A percentile compares a stretch with the other conserved stretches of the same genome.
phyloP scores from a whole-genome alignment of 2,888 invertebrate genomes.

The Ophraella communa region DNA sequence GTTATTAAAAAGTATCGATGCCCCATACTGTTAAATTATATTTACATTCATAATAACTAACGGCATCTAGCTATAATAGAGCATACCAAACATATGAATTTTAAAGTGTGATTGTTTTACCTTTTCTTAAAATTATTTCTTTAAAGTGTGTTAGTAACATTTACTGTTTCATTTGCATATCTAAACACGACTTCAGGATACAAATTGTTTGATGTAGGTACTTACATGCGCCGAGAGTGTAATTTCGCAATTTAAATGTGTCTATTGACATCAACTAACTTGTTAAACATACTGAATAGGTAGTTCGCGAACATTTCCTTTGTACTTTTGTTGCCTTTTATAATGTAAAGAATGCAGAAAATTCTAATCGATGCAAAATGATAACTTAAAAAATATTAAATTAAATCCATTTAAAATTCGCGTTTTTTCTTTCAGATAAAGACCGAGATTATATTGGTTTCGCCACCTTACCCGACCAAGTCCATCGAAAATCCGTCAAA shows the following conservation, averaged over 20 bases:
- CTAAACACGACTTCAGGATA: constrained; percentile 1
- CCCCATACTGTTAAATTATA: too few species aligned
- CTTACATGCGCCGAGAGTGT: not conserved
- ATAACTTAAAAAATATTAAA: too few species aligned
- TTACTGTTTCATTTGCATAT: not conserved
- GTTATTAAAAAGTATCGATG: too few species aligned
- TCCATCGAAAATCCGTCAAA: constrained; percentile 95
- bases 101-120: not conserved
- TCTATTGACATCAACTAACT: not conserved
- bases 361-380: too few species aligned
- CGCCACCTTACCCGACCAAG: constrained; percentile 94
- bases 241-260: constrained; percentile 6
- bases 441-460: constrained; percentile 91
- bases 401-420: too few species aligned
- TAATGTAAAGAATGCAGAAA: too few species aligned
- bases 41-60: too few species aligned
- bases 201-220: not conserved
- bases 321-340: not conserved
- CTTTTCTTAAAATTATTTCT: too few species aligned
- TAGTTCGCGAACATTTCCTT: not conserved
- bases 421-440: constrained; percentile 40
- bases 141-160: not conserved
- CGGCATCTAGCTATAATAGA: too few species aligned
- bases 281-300: not conserved
- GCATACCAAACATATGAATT: not conserved